These are phyloP conservation scores for Aphodius sticticus DNA, from an alignment of 2,888 invertebrate species.

Conservation along the genomic window DNA sequence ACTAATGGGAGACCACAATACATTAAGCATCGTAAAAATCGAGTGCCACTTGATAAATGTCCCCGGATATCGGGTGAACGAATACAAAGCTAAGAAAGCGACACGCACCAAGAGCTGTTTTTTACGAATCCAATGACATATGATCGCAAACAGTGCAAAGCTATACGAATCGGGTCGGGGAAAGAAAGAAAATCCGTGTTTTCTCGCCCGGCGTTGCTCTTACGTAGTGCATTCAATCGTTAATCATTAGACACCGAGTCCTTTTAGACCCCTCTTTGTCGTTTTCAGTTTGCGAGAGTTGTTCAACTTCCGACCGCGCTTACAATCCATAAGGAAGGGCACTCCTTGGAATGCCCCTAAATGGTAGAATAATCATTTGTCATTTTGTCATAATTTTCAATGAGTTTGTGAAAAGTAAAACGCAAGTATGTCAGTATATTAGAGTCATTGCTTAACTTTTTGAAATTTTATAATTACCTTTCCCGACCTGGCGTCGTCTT, in stretches of 20 bases:
- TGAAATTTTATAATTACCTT: no score
- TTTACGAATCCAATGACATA: conserved; percentile 4
- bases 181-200: conserved; percentile 59
- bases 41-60: conserved; percentile 4
- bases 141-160: not conserved
- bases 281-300: conserved; percentile 1
- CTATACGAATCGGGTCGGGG: not conserved
- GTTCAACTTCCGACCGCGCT: not conserved
- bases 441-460: no score
- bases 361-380: not conserved
- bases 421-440: no score
- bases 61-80: not conserved
- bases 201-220: conserved; percentile 55
- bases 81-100: conserved; percentile 4
- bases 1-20: not conserved
- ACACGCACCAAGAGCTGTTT: conserved; percentile 4
- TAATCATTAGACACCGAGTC: conserved; percentile 55
- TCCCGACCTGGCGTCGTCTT: no score
- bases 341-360: not conserved
- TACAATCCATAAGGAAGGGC: not conserved
- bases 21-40: not conserved
- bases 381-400: not conserved
- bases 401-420: not conserved
- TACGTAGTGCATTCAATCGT: conserved; percentile 61
- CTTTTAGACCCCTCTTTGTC: conserved; percentile 21